These are phyloP conservation scores for Dendrolimus punctatus DNA, from an alignment of 1,140 invertebrate species.

Conservation along the genomic window DNA sequence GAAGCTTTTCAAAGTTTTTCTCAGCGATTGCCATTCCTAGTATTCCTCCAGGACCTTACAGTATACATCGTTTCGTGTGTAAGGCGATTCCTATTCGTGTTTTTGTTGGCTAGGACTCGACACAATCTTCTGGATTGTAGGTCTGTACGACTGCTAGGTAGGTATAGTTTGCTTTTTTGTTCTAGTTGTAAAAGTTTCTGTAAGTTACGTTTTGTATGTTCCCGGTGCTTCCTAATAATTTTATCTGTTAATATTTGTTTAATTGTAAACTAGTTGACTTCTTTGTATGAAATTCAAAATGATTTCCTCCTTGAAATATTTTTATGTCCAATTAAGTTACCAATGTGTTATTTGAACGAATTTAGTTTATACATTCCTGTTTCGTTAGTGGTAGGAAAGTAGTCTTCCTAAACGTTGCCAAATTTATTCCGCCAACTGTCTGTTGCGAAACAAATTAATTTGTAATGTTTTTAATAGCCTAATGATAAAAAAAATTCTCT, in stretches of 20 bases:
- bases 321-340: conserved; percentile 64
- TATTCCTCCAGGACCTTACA: too few species aligned
- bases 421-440: conserved; percentile 63
- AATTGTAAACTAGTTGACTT: conserved; percentile 55
- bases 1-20: too few species aligned
- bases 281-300: conserved; percentile 44
- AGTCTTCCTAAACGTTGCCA: conserved; percentile 70
- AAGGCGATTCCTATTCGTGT: too few species aligned
- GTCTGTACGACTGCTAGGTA: conserved; percentile 9
- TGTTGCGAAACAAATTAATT: conserved; percentile 60
- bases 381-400: conserved; percentile 67
- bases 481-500: conserved; percentile 67
- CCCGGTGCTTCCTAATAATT: conserved; percentile 65
- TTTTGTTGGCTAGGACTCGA: too few species aligned
- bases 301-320: conserved; percentile 38
- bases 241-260: conserved; percentile 65
- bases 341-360: conserved; percentile 66
- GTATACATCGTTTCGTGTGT: too few species aligned
- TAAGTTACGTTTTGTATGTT: conserved; percentile 6
- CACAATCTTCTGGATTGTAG: too few species aligned
- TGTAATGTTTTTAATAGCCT: conserved; percentile 45
- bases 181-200: conserved; percentile 32
- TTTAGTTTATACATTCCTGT: conserved; percentile 70
- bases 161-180: conserved; percentile 37
- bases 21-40: too few species aligned